Percentiles rank a stretch among this genome's conserved stretches.
These are phyloP conservation scores for Amniataba percoides DNA, from an alignment of 2,797 vertebrate species.

Conservation along the genomic window DNA sequence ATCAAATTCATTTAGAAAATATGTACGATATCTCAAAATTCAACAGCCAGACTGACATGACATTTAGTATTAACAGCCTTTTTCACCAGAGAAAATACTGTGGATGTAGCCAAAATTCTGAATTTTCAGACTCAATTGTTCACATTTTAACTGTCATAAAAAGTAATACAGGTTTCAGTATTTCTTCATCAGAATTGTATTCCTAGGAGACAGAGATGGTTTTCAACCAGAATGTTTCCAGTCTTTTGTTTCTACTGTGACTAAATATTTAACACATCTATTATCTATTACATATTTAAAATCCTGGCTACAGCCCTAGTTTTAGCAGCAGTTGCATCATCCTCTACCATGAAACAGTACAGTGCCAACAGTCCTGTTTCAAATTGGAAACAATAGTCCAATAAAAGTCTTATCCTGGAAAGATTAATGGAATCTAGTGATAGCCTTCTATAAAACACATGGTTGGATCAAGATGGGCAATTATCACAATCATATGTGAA, in stretches of 20 bases:
- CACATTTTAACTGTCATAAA: not conserved
- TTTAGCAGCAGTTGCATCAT: not conserved
- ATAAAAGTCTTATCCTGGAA: not conserved
- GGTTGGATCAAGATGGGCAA: not conserved
- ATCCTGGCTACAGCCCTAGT: not conserved
- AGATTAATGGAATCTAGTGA: not conserved
- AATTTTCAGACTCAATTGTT: not conserved
- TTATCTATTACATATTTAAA: not conserved
- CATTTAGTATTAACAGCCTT: too few relatives aligned
- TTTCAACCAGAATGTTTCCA: not conserved
- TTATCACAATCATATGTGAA: slow-evolving; percentile 11
- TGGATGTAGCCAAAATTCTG: not conserved
- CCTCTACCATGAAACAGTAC: not conserved
- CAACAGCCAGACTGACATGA: too few relatives aligned
- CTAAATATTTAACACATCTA: not conserved
- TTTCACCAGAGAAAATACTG: not conserved
- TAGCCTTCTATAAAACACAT: not conserved
- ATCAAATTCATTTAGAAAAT: too few relatives aligned
- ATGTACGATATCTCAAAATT: too few relatives aligned
- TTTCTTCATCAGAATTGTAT: not conserved
- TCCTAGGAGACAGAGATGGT: too few relatives aligned
- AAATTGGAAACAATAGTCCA: not conserved
- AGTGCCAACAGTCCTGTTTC: not conserved
- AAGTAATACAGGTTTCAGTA: not conserved
- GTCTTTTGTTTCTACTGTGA: not conserved